Conservation (phyloP, 2,113 vertebrate species). For the Callipepla californica region DNA sequence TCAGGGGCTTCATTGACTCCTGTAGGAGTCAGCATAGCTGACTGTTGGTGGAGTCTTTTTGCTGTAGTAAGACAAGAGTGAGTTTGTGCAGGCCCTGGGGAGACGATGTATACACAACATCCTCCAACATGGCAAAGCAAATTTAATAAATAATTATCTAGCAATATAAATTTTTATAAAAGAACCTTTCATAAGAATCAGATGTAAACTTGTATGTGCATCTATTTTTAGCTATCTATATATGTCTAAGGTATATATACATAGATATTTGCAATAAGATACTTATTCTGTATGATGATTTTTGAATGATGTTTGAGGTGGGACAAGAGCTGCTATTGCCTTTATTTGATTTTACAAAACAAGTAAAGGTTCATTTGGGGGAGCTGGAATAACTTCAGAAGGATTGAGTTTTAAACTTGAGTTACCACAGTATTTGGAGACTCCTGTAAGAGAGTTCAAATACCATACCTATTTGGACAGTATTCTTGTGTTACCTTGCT, state of each 20-base stretch:
- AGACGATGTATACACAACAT: not conserved
- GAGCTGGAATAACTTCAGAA: conserved; percentile 18
- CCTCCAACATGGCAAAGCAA: not conserved
- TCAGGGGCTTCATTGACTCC: conserved; percentile 43
- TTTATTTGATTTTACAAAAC: not conserved
- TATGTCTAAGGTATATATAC: not conserved
- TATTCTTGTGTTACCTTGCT: not conserved
- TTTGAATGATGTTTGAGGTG: not conserved
- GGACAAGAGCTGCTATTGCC: not conserved
- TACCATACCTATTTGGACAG: not conserved
- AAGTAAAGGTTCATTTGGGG: not conserved
- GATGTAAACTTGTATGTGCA: not conserved
- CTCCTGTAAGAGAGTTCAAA: not conserved
- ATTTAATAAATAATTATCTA: not conserved
- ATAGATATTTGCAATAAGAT: not conserved
- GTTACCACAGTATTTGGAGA: not conserved
- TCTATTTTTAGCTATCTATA: not conserved
- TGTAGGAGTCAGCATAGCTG: conserved; percentile 20
- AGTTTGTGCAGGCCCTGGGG: not conserved
- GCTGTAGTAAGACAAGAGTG: not conserved
- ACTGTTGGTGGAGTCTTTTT: conserved; percentile 3
- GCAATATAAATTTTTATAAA: not conserved
- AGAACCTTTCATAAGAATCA: not conserved
- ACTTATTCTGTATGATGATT: not conserved
- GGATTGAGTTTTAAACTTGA: not conserved